Conservation (phyloP, 1,140 invertebrate genomes). For the Drosophila parabipectinata region DNA sequence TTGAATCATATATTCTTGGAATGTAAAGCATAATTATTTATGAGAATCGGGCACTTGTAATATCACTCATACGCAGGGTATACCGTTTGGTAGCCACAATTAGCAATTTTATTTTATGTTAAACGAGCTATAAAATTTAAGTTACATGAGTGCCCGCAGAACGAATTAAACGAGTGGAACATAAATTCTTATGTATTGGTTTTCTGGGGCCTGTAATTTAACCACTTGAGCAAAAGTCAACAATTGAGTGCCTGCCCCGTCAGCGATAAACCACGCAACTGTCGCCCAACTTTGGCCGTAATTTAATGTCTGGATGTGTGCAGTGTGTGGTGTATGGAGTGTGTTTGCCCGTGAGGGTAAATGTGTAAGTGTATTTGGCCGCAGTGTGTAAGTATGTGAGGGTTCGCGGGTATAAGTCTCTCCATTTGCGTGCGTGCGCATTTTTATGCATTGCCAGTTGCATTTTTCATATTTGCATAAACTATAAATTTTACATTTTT, state of each 20-base stretch:
- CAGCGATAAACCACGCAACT: conserved; percentile 80
- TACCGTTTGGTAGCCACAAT: neutral
- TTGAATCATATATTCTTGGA: neutral
- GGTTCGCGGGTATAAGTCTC: conserved; percentile 36
- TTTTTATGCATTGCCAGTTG: conserved; percentile 82
- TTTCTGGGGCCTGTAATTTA: conserved; percentile 56
- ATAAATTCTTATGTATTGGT: conserved; percentile 35
- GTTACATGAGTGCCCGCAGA: neutral
- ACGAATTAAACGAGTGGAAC: conserved; percentile 4
- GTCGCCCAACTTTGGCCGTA: conserved; percentile 81
- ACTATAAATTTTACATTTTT: conserved; percentile 83
- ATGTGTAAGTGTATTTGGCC: conserved; percentile 22
- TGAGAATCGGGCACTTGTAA: neutral
- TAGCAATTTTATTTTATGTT: conserved; percentile 1
- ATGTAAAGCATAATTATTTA: neutral
- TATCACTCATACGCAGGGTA: neutral
- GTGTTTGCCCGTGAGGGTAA: conserved; percentile 28
- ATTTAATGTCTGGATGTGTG: conserved; percentile 67
- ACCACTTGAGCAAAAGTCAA: conserved; percentile 74
- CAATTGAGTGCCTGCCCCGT: conserved; percentile 70
- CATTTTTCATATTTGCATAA: conserved; percentile 83
- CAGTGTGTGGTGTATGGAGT: conserved; percentile 18
- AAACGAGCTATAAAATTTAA: conserved; percentile 1
- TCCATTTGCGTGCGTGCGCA: conserved; percentile 81
- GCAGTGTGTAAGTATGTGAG: conserved; percentile 27